Conservation (phyloP, 2,797 vertebrate genomes). For the Aeoliscus strigatus region DNA sequence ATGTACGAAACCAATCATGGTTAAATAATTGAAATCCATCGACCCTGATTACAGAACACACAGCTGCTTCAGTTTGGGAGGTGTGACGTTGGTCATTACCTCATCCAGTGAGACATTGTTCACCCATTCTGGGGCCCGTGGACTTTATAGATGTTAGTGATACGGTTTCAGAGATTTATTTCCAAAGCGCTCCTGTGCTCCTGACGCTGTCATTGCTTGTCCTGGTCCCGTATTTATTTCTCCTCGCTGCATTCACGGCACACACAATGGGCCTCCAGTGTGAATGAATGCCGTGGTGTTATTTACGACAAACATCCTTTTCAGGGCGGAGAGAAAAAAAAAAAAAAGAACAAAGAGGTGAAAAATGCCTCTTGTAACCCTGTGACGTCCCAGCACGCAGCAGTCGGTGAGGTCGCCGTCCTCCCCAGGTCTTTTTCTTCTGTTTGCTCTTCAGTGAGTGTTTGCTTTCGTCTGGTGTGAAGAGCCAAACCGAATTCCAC, state of each 20-base stretch:
- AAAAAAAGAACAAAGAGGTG: constrained; percentile 58
- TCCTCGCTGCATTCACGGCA: constrained; percentile 64
- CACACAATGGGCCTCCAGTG: constrained; percentile 65
- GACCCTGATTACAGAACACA: too few species aligned
- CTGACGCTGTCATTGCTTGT: constrained; percentile 46
- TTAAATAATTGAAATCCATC: too few species aligned
- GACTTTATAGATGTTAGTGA: too few species aligned
- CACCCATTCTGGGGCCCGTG: too few species aligned
- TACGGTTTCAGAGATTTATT: too few species aligned
- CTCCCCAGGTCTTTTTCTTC: constrained; percentile 31
- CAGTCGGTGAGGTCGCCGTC: constrained; percentile 56
- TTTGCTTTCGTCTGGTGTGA: constrained; percentile 58
- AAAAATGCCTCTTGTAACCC: constrained; percentile 49
- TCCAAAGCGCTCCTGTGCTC: too few species aligned
- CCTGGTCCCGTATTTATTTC: constrained; percentile 64
- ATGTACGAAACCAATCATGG: too few species aligned
- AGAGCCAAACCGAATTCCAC: constrained; percentile 59
- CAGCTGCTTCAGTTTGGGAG: too few species aligned
- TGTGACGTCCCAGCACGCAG: constrained; percentile 45
- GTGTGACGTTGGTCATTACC: too few species aligned
- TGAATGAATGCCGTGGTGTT: constrained; percentile 62
- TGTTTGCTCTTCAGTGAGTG: constrained; percentile 52
- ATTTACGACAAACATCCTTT: constrained; percentile 69
- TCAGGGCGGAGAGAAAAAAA: constrained; percentile 28
- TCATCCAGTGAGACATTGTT: too few species aligned